Evolutionary conservation across 2,113 vertebrate genomes (phyloP).

Genomic region (zebrafish (Danio rerio)): DNA sequence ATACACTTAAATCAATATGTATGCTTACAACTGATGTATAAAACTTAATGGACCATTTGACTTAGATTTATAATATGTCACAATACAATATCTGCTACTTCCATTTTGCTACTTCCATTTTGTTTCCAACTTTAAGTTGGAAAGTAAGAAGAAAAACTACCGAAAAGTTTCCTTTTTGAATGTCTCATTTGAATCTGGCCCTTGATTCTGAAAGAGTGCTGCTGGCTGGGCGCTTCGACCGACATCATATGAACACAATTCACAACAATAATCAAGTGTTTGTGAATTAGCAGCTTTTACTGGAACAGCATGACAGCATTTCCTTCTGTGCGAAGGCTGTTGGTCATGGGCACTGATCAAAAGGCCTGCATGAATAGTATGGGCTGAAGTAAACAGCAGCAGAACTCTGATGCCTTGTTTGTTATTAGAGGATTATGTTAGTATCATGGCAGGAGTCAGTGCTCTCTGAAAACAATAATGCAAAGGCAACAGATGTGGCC

Average conservation of each 20-base stretch:
- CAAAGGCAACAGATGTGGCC: conserved; percentile 40
- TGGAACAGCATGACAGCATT: background rate
- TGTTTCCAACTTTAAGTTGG: background rate
- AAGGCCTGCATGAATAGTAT: conserved; percentile 23
- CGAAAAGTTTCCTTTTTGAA: background rate
- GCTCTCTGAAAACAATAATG: conserved; percentile 40
- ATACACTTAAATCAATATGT: no score
- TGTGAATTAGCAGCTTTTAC: conserved; percentile 6
- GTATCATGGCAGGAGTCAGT: conserved; percentile 10
- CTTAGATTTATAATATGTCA: background rate
- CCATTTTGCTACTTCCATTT: background rate
- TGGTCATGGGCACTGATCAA: background rate
- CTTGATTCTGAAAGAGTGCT: background rate
- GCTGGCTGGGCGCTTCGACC: background rate
- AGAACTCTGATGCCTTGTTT: background rate
- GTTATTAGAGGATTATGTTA: conserved; percentile 40
- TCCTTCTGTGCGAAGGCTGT: conserved; percentile 11
- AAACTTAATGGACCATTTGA: no score
- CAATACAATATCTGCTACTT: background rate
- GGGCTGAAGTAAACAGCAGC: conserved; percentile 5
- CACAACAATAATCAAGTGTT: conserved; percentile 22
- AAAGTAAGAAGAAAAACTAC: background rate
- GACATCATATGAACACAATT: background rate
- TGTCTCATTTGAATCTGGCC: background rate
- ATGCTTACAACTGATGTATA: no score